These are phyloP conservation scores for Desmodus rotundus DNA, from an alignment of 2,113 vertebrate species.

Conservation along the genomic window DNA sequence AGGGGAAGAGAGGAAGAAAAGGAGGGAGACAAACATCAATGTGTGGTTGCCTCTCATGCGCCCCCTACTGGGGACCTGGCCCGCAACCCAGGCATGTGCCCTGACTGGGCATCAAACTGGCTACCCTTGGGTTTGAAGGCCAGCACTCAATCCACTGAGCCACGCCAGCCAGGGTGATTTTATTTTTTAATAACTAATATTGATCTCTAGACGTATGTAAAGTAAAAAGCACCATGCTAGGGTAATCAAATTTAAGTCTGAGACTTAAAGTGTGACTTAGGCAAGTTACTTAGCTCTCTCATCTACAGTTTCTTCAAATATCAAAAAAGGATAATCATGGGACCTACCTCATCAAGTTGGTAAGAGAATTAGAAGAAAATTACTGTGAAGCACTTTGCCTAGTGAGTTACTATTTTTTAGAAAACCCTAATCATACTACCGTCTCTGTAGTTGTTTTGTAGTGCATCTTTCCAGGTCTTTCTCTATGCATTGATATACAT, in stretches of 20 bases:
- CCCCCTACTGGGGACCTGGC: no score
- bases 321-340: neutral
- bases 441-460: neutral
- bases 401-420: constrained; percentile 22
- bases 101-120: no score
- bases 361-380: constrained; percentile 11
- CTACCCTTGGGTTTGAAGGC: no score
- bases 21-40: no score
- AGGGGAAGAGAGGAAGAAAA: no score
- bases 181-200: neutral
- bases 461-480: neutral
- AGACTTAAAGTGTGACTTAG: neutral
- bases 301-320: neutral
- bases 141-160: no score
- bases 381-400: neutral
- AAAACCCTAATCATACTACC: neutral
- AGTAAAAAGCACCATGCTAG: neutral
- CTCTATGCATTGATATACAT: neutral
- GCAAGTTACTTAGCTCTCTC: constrained; percentile 8
- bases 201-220: constrained; percentile 2
- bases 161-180: no score
- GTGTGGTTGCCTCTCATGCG: no score
- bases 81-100: no score
- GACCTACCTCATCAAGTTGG: neutral
- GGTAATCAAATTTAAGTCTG: constrained; percentile 27